Evolutionary conservation across 1,140 invertebrate species (phyloP).

Genomic region (Rhopalosiphum maidis): DNA sequence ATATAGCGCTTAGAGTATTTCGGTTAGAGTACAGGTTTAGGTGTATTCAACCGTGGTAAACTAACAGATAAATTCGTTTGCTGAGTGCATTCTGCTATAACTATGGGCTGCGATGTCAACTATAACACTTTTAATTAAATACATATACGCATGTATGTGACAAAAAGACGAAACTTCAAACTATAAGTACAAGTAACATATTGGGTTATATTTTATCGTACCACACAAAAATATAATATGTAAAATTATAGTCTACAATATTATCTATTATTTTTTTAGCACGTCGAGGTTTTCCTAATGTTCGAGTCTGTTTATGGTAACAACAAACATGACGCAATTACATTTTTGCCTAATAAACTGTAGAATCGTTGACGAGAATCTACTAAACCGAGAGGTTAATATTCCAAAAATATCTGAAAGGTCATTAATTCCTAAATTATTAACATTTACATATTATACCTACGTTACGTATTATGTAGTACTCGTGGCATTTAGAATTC

Average conservation of each 20-base stretch:
- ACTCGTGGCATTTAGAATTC: background rate
- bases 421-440: background rate
- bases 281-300: too few relatives aligned
- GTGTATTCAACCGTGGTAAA: background rate
- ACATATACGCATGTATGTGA: background rate
- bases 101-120: too few relatives aligned
- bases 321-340: background rate
- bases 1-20: background rate
- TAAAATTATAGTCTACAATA: background rate
- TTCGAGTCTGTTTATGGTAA: background rate
- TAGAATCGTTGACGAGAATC: background rate
- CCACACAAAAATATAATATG: background rate
- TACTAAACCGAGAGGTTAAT: background rate
- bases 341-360: background rate
- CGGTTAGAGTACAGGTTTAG: background rate
- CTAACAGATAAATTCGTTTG: background rate
- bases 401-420: background rate
- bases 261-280: too few relatives aligned
- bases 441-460: background rate
- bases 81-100: background rate
- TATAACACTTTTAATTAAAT: background rate
- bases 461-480: background rate
- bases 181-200: background rate
- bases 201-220: background rate
- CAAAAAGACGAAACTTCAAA: background rate